Evolutionary conservation across 2,113 vertebrate genomes (phyloP).

Genomic region (Nibea albiflora): DNA sequence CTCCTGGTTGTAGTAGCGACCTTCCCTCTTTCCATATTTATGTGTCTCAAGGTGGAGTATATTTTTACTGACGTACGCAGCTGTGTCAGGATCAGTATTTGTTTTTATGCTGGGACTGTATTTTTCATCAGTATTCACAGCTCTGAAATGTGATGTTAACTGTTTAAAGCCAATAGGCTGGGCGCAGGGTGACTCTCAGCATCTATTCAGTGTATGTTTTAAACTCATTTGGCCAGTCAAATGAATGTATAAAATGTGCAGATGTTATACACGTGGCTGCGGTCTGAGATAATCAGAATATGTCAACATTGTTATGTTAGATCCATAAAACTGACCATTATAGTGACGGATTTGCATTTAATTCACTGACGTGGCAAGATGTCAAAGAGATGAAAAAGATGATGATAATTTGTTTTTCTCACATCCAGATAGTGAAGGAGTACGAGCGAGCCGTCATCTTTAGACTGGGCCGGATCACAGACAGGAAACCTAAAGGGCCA

Average conservation of each 20-base stretch:
- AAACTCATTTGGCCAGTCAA: no score
- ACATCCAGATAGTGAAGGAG: slow-evolving; percentile 88
- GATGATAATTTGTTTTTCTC: not conserved
- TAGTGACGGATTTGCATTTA: not conserved
- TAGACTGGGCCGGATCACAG: slow-evolving; percentile 85
- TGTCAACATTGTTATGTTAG: no score
- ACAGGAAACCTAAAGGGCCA: slow-evolving; percentile 90
- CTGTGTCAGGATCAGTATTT: not conserved
- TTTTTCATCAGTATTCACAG: no score
- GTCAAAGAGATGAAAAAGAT: no score
- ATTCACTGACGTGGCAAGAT: not conserved
- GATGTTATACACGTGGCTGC: not conserved
- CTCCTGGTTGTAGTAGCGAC: slow-evolving; percentile 83
- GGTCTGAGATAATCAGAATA: not conserved
- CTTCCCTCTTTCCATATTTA: slow-evolving; percentile 88
- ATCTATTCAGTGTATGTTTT: not conserved
- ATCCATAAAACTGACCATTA: not conserved
- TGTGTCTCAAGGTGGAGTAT: slow-evolving; percentile 89
- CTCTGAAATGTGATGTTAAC: no score
- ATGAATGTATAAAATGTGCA: not conserved
- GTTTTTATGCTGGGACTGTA: no score
- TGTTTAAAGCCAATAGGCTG: no score
- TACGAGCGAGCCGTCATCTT: slow-evolving; percentile 93
- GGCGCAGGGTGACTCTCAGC: not conserved
- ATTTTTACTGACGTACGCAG: not conserved